Base-by-base conservation (phyloP, 2,113 vertebrate genomes). In the Cyprinodon variegatus region DNA sequence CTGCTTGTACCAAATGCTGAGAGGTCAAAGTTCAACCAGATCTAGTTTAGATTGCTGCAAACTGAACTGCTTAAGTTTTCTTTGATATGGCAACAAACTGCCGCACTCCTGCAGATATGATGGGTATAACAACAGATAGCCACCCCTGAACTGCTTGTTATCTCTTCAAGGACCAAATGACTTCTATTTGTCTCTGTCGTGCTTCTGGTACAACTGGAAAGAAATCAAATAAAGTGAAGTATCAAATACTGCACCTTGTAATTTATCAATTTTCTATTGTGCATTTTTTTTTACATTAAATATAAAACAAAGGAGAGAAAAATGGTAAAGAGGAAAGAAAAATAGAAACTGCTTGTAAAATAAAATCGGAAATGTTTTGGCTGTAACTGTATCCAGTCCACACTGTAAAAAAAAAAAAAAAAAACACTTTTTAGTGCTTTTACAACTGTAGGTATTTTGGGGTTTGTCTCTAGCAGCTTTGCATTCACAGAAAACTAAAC, bases 11-110 rank as follows among this genome's bases (percentile, higher is more conserved):
- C 37, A 73, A 65, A n/a, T 12, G 11, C 15, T 65, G 3, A 14
- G 46, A 3, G 37, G 71, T 65, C 62, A 74, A 43, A 74, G 62
- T 74, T 65, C 62, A 65, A 38, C 8, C 17, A 43, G 62, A 65
- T 41, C 29, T 59, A 59, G 29, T 14, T 20, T 29, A 10, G 36
- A 61, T 3, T 10, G 17, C 46, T 29, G 37, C 13, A 12, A 65
- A 65, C 41, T 48, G n/a, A 53, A 14, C 38, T 43, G 62, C 41
- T 41, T 46, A 29, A 46, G 62, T 8, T 15, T 41, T 65, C 43
- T 14, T 57, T 13, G 22, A 15, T 13, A 8, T 13, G 17, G 37
- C 48, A 12, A 11, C n/a, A 57, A 53, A 43, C 38, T 59, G 38
- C 41, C 62, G 14, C 59, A 61, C 46, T 22, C 15, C 22, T 3